These are phyloP conservation scores for Azemiops feae DNA, from an alignment of 2,113 vertebrate species.

Conservation along the genomic window DNA sequence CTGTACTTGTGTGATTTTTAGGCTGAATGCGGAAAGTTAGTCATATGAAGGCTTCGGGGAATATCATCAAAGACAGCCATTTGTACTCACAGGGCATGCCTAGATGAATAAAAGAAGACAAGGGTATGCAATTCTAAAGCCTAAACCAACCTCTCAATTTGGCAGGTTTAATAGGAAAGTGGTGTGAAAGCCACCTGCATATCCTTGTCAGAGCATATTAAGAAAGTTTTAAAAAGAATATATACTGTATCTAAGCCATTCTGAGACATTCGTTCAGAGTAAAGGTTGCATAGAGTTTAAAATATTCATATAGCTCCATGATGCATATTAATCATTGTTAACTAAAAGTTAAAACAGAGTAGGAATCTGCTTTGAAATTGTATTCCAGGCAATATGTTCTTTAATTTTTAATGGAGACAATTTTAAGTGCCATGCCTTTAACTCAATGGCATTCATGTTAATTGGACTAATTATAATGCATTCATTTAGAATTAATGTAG, in stretches of 20 bases:
- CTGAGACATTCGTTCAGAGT: background rate
- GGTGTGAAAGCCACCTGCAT: background rate
- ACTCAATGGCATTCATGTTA: conserved; percentile 35
- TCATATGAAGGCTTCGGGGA: background rate
- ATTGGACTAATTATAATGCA: conserved; percentile 35
- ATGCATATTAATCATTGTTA: background rate
- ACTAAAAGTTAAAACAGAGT: background rate
- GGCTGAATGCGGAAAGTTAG: background rate
- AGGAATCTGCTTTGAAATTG: conserved; percentile 4
- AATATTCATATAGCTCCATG: background rate
- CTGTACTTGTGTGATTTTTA: background rate
- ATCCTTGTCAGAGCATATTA: background rate
- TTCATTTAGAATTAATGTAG: conserved; percentile 48
- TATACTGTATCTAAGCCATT: background rate
- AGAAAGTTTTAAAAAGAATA: background rate
- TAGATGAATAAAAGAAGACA: background rate
- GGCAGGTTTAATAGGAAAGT: background rate
- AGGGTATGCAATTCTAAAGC: conserved; percentile 11
- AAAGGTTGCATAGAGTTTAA: conserved; percentile 12
- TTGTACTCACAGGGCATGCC: background rate
- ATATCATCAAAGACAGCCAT: background rate
- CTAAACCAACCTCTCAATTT: background rate
- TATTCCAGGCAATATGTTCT: background rate
- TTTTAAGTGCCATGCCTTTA: conserved; percentile 34
- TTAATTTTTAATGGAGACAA: conserved; percentile 19